Evolutionary conservation across 2,113 vertebrate genomes (phyloP), one percentile per base, ranked within the genome.

Genomic region (Strix uralensis): DNA sequence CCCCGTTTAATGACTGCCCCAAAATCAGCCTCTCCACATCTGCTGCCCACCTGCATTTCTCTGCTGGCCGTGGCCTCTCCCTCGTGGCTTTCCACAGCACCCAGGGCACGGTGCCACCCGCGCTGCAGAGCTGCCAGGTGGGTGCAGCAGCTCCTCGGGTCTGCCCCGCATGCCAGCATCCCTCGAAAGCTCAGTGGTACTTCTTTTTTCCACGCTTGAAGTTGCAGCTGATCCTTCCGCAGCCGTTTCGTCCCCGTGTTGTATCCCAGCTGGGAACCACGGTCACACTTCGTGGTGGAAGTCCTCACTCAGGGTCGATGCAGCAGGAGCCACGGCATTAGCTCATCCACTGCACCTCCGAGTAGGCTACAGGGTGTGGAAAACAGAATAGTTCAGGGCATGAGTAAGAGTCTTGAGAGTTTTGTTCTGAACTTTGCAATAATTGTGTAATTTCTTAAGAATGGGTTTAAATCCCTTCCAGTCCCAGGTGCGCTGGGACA

Each of bases 191-290:
- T 59, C 3, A 0, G 5, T 5, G 18, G 36, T 5, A 1, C 34
- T 72, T 27, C 7, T 26, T 49, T 40, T 47, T 17, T 7, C 69
- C 72, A 0, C 2, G 21, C 63, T 59, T 42, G 84, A 58, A 91
- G 61, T 81, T 58, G 32, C 73, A 2, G 17, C 0, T 1, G 61
- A 65, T 70, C n/a, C 90, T 91, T 85, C 65, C 55, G 27, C 7
- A 2, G 49, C 40, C 0, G 2, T 3, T 78, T 15, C 3, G 0
- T n/a, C 55, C 51, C 78, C 5, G 2, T 0, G 22, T 0, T 58
- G 78, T 32, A 1, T 57, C 44, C 47, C 58, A 30, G 79, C 47
- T 62, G 21, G 74, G 77, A 78, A 30, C 34, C 46, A 6, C 2
- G 0, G 57, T 5, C 80, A 32, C 25, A 1, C 7, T 70, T n/a